Evolutionary conservation across 1,140 invertebrate species (phyloP), one percentile per base, ranked within the genome.

Genomic region (Calliphora vicina): DNA sequence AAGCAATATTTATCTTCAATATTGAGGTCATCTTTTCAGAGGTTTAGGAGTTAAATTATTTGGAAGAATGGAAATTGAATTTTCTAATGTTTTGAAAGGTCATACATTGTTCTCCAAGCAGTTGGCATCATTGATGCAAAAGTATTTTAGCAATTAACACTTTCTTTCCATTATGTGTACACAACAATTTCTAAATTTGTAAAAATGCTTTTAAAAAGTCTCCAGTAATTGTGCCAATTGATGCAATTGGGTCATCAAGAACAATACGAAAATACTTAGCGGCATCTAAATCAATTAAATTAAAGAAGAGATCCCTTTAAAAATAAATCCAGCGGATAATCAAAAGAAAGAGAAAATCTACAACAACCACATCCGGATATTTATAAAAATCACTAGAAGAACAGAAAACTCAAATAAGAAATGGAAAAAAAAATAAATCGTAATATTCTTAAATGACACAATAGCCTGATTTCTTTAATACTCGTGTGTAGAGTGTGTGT

Each of bases 361-460:
- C 20, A 67, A 67, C n/a, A 67, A 23, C 20, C 23, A 23, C 23
- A 67, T 23, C 61, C 61, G 20, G 61, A 23, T 67, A 67, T 67
- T 25, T 67, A 23, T 67, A 23, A 67, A 20, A 67, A 8, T 67
- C n/a, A 67, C 61, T 23, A 67, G 23, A 67, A 67, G n/a, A 67
- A 23, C 23, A 67, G 20, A 67, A 50, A 67, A 67, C 57, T 4
- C n/a, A 6, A 23, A n/a, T n/a, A 50, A 67, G n/a, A 67, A 67
- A 67, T n/a, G 15, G n/a, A 57, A 57, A 57, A n/a, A 57, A 57
- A 4, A 57, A 17, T 17, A 9, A 23, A 20, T 42, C 74, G 74
- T 78, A 78, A 78, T 45, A 23, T 78, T 43, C 35, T 78, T 78
- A 23, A 78, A 78, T 78, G 74, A 78, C 74, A 78, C 74, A 78